These are phyloP conservation scores for Erythrocercus mccallii DNA, from an alignment of 2,113 vertebrate genomes.

Conservation along the genomic window DNA sequence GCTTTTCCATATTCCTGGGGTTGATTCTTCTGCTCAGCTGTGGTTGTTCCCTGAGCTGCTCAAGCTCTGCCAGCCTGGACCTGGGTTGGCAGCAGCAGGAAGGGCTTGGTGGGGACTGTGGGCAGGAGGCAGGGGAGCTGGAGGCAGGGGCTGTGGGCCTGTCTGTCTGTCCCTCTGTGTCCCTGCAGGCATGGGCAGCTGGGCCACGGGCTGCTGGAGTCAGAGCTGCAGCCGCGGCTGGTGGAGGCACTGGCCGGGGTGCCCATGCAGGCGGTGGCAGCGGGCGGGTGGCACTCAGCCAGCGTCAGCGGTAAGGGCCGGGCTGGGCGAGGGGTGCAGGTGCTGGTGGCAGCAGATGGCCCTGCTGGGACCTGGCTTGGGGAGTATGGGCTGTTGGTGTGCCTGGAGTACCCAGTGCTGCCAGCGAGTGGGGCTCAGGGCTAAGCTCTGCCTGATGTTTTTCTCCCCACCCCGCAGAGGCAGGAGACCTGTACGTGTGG, in stretches of 20 bases:
- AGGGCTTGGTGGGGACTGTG: rapidly evolving
- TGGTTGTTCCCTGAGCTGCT: background rate
- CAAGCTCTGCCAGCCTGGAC: background rate
- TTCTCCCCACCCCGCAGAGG: slow-evolving; percentile 51
- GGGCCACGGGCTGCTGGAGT: slow-evolving; percentile 82
- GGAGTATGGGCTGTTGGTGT: rapidly evolving
- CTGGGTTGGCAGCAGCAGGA: background rate
- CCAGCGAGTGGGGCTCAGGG: rapidly evolving
- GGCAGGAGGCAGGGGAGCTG: rapidly evolving
- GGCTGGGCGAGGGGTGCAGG: rapidly evolving
- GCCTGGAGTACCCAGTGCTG: rapidly evolving
- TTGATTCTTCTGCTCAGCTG: background rate
- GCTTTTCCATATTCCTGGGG: background rate
- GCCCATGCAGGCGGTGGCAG: slow-evolving; percentile 73
- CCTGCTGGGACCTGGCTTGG: rapidly evolving
- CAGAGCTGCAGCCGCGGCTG: slow-evolving; percentile 75
- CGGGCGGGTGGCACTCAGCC: slow-evolving; percentile 90
- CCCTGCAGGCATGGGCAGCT: slow-evolving; percentile 88
- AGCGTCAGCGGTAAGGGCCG: slow-evolving; percentile 80
- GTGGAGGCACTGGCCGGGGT: slow-evolving; percentile 88
- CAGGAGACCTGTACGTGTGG: slow-evolving; percentile 91
- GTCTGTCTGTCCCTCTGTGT: background rate
- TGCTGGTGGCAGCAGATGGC: rapidly evolving
- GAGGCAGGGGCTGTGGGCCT: rapidly evolving
- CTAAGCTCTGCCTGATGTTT: background rate